A percentile compares a stretch with the other conserved stretches of the same genome.
phyloP scores from a whole-genome alignment of 2,888 invertebrate genomes.

The Stramonita haemastoma region DNA sequence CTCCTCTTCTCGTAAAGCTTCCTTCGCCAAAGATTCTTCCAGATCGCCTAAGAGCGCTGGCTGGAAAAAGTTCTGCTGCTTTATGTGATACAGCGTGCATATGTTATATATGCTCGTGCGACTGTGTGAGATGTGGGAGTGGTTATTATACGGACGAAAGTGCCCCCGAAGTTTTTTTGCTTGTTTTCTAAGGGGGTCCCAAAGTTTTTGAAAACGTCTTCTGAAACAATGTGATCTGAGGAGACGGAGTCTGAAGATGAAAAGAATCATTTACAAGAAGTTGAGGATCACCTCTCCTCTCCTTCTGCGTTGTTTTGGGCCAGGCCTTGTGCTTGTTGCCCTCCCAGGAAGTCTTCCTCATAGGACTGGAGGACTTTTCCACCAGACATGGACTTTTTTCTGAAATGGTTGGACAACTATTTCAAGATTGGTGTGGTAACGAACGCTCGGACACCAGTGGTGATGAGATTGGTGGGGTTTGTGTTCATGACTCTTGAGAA shows the following conservation, averaged over 20 bases:
- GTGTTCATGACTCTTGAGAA: neutral
- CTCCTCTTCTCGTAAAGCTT: neutral
- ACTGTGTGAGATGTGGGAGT: neutral
- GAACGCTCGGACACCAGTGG: no score
- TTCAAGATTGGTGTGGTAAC: no score
- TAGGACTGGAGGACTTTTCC: neutral
- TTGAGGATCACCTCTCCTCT: no score
- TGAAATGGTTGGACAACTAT: no score
- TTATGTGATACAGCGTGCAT: conserved; percentile 58
- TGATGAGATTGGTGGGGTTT: neutral
- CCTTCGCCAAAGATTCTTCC: conserved; percentile 32
- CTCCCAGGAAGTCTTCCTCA: neutral
- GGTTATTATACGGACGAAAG: neutral
- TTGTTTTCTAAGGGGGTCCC: no score
- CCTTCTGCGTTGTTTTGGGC: neutral
- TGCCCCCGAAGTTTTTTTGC: neutral
- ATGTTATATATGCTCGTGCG: neutral
- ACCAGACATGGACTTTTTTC: no score
- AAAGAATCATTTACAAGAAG: no score
- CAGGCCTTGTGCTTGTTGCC: neutral
- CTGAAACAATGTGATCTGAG: no score
- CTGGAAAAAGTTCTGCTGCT: conserved; percentile 75
- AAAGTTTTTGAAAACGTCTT: no score
- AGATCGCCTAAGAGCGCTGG: conserved; percentile 68
- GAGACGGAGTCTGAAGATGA: no score